phyloP scores from a whole-genome alignment of 2,888 invertebrate species.

The Cataglyphis rosenhaueri region DNA sequence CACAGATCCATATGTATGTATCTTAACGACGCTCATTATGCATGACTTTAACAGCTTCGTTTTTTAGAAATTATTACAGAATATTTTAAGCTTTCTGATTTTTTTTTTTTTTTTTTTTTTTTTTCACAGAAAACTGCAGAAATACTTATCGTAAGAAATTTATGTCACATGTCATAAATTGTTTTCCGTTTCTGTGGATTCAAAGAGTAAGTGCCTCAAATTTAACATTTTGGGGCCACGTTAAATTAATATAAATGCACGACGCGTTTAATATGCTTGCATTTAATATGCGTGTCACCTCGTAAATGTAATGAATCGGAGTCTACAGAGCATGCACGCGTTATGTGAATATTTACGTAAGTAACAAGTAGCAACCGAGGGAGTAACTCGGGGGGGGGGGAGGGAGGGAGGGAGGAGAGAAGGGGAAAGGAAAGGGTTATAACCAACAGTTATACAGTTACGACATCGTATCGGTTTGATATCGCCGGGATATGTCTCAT shows the following conservation, averaged over 20 bases:
- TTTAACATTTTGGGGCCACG: constrained; percentile 18
- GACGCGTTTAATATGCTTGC: constrained; percentile 35
- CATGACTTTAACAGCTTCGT: constrained; percentile 23
- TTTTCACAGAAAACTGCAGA: background rate
- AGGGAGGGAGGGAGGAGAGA: too few species aligned
- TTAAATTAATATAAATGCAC: constrained; percentile 37
- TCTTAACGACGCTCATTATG: constrained; percentile 73
- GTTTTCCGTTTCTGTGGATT: background rate
- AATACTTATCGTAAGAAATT: background rate
- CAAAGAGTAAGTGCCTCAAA: background rate
- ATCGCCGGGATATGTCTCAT: constrained; percentile 36
- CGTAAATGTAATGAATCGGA: constrained; percentile 62
- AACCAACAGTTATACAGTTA: constrained; percentile 50
- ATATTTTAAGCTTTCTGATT: background rate
- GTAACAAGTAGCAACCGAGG: constrained; percentile 43
- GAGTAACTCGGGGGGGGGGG: background rate
- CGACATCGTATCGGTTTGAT: constrained; percentile 45
- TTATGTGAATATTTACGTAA: constrained; percentile 52
- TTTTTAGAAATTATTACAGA: background rate
- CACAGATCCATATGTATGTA: constrained; percentile 63
- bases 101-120: background rate
- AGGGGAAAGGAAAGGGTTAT: constrained; percentile 3
- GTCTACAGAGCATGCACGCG: constrained; percentile 35
- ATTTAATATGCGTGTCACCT: constrained; percentile 50
- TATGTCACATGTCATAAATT: background rate